phyloP scores from a whole-genome alignment of 2,888 invertebrate species.

The Parnassius apollo region DNA sequence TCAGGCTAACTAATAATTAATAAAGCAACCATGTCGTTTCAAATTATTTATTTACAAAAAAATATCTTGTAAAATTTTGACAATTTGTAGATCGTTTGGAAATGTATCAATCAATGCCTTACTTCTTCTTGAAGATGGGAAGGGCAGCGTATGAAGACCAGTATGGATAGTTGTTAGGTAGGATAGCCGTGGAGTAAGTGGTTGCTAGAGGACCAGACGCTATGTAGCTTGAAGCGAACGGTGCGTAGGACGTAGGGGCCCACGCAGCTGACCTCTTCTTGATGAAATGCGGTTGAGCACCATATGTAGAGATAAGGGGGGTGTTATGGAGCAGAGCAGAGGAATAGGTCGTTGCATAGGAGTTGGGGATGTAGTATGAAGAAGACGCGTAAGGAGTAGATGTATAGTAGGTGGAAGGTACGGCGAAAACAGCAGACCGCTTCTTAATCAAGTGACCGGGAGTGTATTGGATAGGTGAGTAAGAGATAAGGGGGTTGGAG shows the following conservation, averaged over 20 bases:
- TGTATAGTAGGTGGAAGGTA: constrained; percentile 30
- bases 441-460: constrained; percentile 37
- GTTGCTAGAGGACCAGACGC: constrained; percentile 35
- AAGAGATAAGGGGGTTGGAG: constrained; percentile 1
- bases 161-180: constrained; percentile 28
- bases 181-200: constrained; percentile 34
- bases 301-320: constrained; percentile 33
- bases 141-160: constrained; percentile 44
- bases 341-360: background rate
- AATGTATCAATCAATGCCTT: background rate
- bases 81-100: constrained; percentile 1
- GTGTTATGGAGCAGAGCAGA: background rate
- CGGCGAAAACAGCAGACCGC: constrained; percentile 37
- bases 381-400: constrained; percentile 22
- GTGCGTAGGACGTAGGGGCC: constrained; percentile 36
- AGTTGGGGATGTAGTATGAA: background rate
- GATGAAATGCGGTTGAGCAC: constrained; percentile 48
- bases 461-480: constrained; percentile 1
- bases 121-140: constrained; percentile 21
- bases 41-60: constrained; percentile 24
- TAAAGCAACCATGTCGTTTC: constrained; percentile 8
- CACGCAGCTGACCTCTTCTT: constrained; percentile 60
- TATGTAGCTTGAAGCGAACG: constrained; percentile 40
- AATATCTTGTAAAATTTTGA: constrained; percentile 7
- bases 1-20: background rate